A percentile compares a stretch with the other conserved stretches of the same genome.
Conservation (phyloP, 2,113 vertebrate species). For the Gallinago undulata region DNA sequence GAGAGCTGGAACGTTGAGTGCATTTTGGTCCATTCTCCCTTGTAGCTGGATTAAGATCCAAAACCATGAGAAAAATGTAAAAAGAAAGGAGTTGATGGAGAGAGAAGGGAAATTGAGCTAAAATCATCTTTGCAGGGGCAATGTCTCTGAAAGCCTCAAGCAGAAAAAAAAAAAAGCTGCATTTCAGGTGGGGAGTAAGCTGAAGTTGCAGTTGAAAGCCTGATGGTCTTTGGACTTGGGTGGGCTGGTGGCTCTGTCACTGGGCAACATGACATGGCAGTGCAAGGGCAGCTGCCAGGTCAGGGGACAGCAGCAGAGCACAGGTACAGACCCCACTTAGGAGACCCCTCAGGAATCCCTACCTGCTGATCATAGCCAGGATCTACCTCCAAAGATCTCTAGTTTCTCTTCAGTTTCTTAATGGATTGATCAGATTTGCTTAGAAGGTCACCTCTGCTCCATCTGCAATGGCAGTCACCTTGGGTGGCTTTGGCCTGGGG, state of each 20-base stretch:
- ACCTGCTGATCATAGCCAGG: neutral
- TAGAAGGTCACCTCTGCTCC: neutral
- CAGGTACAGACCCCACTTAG: neutral
- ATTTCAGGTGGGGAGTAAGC: neutral
- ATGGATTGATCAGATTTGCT: neutral
- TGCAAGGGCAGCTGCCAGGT: neutral
- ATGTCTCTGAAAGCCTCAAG: neutral
- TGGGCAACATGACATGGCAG: rapidly evolving
- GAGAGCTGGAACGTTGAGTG: neutral
- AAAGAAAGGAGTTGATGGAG: neutral
- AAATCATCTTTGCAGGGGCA: neutral
- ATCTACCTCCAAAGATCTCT: neutral
- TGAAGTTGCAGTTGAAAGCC: neutral
- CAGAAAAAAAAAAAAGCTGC: rapidly evolving
- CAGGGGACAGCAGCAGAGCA: neutral
- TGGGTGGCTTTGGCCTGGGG: neutral
- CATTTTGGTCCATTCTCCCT: neutral
- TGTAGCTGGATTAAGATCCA: neutral
- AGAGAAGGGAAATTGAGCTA: neutral
- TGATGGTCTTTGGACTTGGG: neutral
- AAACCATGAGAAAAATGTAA: neutral
- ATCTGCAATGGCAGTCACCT: rapidly evolving
- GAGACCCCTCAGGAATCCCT: neutral
- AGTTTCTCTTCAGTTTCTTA: neutral
- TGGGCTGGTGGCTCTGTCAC: neutral